Evolutionary conservation across 2,797 vertebrate species (phyloP).

Genomic region (Borostomias antarcticus): DNA sequence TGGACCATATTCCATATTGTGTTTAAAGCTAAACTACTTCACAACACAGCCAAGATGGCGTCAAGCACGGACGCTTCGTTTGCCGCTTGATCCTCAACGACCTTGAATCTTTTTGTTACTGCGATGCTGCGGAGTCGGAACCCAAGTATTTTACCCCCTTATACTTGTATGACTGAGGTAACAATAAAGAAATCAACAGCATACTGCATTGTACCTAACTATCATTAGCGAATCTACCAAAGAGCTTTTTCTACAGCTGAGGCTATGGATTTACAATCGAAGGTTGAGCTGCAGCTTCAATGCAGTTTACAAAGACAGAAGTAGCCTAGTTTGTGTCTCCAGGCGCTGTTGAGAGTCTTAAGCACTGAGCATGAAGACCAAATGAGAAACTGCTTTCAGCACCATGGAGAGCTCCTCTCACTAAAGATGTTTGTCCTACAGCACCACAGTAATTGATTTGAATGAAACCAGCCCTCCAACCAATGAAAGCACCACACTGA

Average conservation of each 20-base stretch:
- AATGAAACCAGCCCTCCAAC: too few species aligned
- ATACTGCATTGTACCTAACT: too few species aligned
- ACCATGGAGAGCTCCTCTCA: slow-evolving; percentile 49
- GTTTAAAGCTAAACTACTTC: slow-evolving; percentile 12
- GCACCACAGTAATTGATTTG: not conserved
- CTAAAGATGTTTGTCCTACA: slow-evolving; percentile 49
- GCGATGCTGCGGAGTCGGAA: not conserved
- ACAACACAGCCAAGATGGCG: slow-evolving; percentile 20
- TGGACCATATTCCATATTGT: slow-evolving; percentile 34
- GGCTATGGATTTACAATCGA: slow-evolving; percentile 25
- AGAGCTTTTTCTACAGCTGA: slow-evolving; percentile 6
- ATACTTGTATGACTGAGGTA: too few species aligned
- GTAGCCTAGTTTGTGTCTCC: slow-evolving; percentile 61
- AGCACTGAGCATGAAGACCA: slow-evolving; percentile 47
- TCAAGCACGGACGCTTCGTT: too few species aligned
- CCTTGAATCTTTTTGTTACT: not conserved
- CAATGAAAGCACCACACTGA: not conserved
- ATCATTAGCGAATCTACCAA: not conserved
- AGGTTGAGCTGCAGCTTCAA: slow-evolving; percentile 43
- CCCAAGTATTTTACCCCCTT: too few species aligned
- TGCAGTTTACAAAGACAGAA: slow-evolving; percentile 30
- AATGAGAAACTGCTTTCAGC: slow-evolving; percentile 57
- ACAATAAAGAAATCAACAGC: too few species aligned
- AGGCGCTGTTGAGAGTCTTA: slow-evolving; percentile 50
- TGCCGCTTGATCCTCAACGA: too few species aligned